Base-by-base conservation (phyloP, 2,888 invertebrate species). In the Laspeyria flexula region DNA sequence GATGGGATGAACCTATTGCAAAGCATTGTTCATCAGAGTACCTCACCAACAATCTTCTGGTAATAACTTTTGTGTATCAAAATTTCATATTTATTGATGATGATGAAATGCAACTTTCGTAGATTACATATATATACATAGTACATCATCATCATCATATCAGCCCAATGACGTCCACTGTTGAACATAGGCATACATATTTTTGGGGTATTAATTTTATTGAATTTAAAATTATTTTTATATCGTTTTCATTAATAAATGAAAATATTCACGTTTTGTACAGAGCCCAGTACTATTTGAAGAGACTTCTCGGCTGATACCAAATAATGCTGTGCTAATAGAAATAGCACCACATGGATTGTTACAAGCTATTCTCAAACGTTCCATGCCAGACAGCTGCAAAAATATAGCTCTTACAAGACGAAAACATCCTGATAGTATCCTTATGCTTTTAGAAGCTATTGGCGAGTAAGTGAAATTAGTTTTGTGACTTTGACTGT, bases 341-440 rank as follows among this genome's bases (percentile, higher is more conserved):
- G 97, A 97, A 83, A 94, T 97, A 54, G 97, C 97, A 0, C 97
- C 97, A 0, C 97, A 97, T 74, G 95, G 96, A 30, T 90, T 97
- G 18, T 91, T 97, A 41, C 97, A 97, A 80, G 95, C 97, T 1
- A 96, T 98, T 66, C 87, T 97, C 6, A 95, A 95, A 72, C 91
- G 96, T 43, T 95, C 96, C 0, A 81, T 97, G 30, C 81, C 86
- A 27, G 70, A 93, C 1, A 92, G 92, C 10, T 94, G 95, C 53
- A 91, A 90, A 3, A 95, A 96, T 73, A 90, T 97, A 38, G 93
- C 96, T 0, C 85, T 97, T 5, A 96, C 96, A 62, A 94, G 95
- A 69, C 92, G 95, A 29, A 93, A 93, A 1, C 93, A 94, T 62
- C 88, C 90, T 6, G 94, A 96, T 74, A 93, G 92, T 31, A 73